phyloP scores from a whole-genome alignment of 2,797 vertebrate genomes.

The Poliocrania exsul region DNA sequence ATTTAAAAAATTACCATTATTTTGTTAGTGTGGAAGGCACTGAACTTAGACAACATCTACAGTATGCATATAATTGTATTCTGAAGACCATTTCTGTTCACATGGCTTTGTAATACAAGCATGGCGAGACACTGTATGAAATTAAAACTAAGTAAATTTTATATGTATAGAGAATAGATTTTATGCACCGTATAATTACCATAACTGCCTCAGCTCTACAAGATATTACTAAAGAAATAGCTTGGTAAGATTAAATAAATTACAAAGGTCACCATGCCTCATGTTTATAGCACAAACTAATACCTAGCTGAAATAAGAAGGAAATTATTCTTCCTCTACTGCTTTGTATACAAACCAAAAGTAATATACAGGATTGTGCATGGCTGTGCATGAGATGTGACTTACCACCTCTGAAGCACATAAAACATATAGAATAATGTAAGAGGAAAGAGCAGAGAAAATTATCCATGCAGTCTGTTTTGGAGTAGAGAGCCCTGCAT shows the following conservation, averaged over 20 bases:
- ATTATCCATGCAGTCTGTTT: neutral
- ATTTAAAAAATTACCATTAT: neutral
- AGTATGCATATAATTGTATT: neutral
- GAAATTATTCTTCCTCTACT: slow-evolving; percentile 10
- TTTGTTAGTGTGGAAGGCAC: neutral
- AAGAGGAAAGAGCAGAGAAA: neutral
- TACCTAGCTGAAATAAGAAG: neutral
- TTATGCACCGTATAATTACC: slow-evolving; percentile 32
- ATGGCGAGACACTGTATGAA: neutral
- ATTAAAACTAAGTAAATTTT: slow-evolving; percentile 38
- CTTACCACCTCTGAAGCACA: neutral
- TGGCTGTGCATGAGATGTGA: neutral
- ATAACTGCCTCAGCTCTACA: neutral
- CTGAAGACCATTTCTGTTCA: neutral
- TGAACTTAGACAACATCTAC: neutral
- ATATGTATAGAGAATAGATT: slow-evolving; percentile 1
- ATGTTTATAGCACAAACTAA: neutral
- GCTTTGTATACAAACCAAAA: neutral
- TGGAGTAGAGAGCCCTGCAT: neutral
- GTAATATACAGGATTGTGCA: neutral
- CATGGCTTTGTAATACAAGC: neutral
- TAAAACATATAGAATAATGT: neutral
- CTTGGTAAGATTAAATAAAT: slow-evolving; percentile 35
- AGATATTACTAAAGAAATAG: slow-evolving; percentile 25
- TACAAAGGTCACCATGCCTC: slow-evolving; percentile 6